Percentiles rank a stretch among this genome's conserved stretches.
Evolutionary conservation across 2,113 vertebrate species (phyloP).

Genomic region (Dasyornis broadbenti): DNA sequence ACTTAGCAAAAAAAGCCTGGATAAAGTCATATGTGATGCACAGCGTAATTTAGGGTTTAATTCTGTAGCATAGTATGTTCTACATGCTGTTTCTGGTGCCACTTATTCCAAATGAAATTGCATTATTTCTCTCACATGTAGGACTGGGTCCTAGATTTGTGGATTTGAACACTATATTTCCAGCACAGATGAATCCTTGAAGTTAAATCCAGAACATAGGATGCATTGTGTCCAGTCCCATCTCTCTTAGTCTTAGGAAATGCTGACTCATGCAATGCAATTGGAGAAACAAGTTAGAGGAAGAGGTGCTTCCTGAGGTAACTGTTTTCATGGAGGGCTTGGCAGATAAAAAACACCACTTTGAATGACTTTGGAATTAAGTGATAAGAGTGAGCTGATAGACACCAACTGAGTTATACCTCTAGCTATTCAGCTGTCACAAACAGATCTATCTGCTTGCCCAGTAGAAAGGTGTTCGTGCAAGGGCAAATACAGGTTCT

Average conservation of each 20-base stretch:
- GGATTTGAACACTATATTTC: background rate
- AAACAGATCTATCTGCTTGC: constrained; percentile 17
- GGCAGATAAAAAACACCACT: background rate
- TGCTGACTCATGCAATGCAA: background rate
- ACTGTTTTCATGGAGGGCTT: background rate
- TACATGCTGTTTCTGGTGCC: background rate
- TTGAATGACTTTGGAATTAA: background rate
- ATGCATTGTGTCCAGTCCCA: background rate
- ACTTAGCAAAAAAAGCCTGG: background rate
- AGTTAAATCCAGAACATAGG: background rate
- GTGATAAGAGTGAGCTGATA: background rate
- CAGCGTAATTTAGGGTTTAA: background rate
- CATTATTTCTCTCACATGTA: background rate
- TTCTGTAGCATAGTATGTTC: background rate
- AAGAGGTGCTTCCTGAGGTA: background rate
- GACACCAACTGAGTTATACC: background rate
- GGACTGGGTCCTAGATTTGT: background rate
- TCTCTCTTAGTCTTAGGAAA: background rate
- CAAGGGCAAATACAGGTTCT: constrained; percentile 22
- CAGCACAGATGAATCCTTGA: background rate
- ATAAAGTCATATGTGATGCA: background rate
- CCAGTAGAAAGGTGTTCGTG: constrained; percentile 23
- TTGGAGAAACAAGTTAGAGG: background rate
- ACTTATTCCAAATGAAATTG: background rate
- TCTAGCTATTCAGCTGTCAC: background rate